Evolutionary conservation across 35 echinoderm and acorn worm genomes (phyloP).

Genomic region (Ophioderma brevispina): DNA sequence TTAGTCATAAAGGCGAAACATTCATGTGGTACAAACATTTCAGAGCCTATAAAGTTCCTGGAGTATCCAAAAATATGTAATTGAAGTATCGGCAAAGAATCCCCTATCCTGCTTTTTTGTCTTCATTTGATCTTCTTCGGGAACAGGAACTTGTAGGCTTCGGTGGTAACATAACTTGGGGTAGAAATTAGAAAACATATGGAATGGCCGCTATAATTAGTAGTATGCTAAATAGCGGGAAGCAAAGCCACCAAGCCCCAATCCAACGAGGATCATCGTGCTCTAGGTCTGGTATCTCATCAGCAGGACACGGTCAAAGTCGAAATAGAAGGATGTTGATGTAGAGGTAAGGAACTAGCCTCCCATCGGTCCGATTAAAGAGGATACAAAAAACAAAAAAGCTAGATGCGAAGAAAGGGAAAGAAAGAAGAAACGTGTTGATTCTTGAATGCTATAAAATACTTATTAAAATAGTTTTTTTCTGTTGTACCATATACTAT

Average conservation of each 20-base stretch:
- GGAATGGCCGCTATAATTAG: conserved; percentile 40
- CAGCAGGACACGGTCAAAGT: conserved; percentile 40
- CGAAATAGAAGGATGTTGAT: conserved; percentile 39
- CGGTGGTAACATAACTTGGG: not conserved
- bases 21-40: no score
- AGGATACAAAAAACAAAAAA: not conserved
- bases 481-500: no score
- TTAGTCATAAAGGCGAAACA: no score
- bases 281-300: conserved; percentile 41
- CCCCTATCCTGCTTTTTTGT: no score
- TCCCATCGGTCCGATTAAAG: not conserved
- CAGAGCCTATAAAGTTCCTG: no score
- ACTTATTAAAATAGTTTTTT: no score
- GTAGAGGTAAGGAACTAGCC: not conserved
- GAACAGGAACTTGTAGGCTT: no score
- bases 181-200: conserved; percentile 43
- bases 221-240: conserved; percentile 26
- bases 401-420: not conserved
- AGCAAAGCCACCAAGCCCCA: conserved; percentile 76
- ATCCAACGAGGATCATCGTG: conserved; percentile 72
- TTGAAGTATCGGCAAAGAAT: no score
- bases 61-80: no score
- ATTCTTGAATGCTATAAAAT: no score
- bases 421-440: no score
- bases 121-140: no score